phyloP scores from a whole-genome alignment of 2,113 vertebrate species.

The Taxidea taxus region DNA sequence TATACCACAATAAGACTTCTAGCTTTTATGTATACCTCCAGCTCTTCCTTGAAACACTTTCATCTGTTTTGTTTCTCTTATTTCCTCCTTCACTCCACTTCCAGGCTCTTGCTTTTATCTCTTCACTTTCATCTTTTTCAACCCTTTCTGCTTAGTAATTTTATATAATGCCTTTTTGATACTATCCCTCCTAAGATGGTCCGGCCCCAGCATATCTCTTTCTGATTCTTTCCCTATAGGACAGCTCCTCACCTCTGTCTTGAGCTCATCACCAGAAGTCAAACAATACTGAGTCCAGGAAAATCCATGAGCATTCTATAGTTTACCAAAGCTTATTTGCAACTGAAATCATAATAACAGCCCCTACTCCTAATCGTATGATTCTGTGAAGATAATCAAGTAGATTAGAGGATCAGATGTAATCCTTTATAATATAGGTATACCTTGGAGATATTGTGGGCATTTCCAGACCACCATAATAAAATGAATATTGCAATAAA shows the following conservation, averaged over 20 bases:
- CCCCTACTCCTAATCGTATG: background rate
- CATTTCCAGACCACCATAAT: background rate
- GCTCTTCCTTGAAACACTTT: background rate
- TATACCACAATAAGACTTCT: background rate
- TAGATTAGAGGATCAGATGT: background rate
- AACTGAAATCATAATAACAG: background rate
- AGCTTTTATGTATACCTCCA: background rate
- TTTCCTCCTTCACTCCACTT: background rate
- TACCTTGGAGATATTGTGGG: background rate
- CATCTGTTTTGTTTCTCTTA: background rate
- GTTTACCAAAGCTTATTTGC: background rate
- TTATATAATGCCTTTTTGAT: background rate
- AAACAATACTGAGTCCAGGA: background rate
- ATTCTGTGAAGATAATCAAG: background rate
- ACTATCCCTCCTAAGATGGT: background rate
- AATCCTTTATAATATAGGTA: background rate
- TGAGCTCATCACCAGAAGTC: background rate
- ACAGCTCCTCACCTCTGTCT: background rate
- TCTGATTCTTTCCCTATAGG: background rate
- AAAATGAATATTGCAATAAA: background rate
- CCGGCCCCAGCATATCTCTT: background rate
- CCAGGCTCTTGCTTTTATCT: background rate
- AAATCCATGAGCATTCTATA: background rate
- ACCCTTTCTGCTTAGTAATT: background rate
- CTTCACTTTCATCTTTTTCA: background rate